Evolutionary conservation across 2,113 vertebrate species (phyloP).

Genomic region (Cyanoramphus novaezelandiae): DNA sequence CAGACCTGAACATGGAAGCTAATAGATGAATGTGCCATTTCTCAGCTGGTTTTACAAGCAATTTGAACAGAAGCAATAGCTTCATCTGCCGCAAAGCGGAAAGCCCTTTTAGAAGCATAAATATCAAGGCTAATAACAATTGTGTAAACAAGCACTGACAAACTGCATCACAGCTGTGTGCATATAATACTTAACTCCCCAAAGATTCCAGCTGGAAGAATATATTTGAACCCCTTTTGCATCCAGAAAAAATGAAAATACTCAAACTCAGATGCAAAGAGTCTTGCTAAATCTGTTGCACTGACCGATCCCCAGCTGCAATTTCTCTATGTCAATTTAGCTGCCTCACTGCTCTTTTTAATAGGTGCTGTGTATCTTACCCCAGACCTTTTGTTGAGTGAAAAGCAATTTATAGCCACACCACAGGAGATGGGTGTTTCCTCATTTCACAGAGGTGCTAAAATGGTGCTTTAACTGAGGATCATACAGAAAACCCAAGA

Average conservation of each 20-base stretch:
- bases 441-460: not conserved
- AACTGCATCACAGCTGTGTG: not conserved
- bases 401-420: not conserved
- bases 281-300: not conserved
- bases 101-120: not conserved
- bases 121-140: not conserved
- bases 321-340: not conserved
- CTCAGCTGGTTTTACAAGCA: not conserved
- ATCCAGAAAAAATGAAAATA: not conserved
- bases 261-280: not conserved
- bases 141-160: not conserved
- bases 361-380: not conserved
- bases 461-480: not conserved
- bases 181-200: not conserved
- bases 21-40: not conserved
- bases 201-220: not conserved
- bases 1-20: not conserved
- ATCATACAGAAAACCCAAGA: not conserved
- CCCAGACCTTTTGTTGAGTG: not conserved
- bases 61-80: not conserved
- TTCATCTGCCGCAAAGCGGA: not conserved
- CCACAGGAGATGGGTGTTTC: not conserved
- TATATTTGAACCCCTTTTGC: not conserved
- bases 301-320: not conserved
- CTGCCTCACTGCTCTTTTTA: not conserved